phyloP scores from a whole-genome alignment of 2,888 invertebrate species.

The Pristionchus maxplancki region DNA sequence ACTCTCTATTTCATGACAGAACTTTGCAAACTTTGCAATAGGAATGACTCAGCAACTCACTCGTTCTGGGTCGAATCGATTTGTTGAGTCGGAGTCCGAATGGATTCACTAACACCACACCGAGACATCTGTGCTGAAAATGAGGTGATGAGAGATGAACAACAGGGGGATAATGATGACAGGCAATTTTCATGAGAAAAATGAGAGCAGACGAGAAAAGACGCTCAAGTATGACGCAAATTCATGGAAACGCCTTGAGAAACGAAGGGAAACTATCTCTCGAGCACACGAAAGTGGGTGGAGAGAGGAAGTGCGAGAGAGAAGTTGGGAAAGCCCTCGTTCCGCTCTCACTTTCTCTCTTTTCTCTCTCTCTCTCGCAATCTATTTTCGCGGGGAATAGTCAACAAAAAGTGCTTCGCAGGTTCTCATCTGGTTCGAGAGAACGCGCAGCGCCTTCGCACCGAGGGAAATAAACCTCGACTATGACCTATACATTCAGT shows the following conservation, averaged over 20 bases:
- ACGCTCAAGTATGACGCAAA: neutral
- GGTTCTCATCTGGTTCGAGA: neutral
- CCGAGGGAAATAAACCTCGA: neutral
- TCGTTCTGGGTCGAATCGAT: constrained; percentile 59
- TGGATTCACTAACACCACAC: constrained; percentile 62
- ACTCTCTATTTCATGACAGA: neutral
- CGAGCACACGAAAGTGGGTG: neutral
- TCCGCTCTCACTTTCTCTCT: constrained; percentile 26
- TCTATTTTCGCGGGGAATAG: neutral
- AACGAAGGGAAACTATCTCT: neutral
- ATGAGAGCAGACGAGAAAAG: neutral
- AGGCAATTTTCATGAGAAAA: neutral
- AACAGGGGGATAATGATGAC: neutral
- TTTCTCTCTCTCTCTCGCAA: constrained; percentile 11
- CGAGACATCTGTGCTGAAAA: constrained; percentile 42
- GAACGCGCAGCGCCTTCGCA: neutral
- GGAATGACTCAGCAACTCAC: neutral
- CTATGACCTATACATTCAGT: neutral
- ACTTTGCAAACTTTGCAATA: neutral
- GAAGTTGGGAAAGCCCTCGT: constrained; percentile 15
- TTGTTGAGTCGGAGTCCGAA: constrained; percentile 61
- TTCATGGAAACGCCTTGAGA: neutral
- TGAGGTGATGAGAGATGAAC: neutral
- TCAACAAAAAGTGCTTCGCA: constrained; percentile 29
- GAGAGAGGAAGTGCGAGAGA: neutral